These are phyloP conservation scores for Halocynthia aurantium DNA, from an alignment of 23 tunicate species.

Conservation along the genomic window DNA sequence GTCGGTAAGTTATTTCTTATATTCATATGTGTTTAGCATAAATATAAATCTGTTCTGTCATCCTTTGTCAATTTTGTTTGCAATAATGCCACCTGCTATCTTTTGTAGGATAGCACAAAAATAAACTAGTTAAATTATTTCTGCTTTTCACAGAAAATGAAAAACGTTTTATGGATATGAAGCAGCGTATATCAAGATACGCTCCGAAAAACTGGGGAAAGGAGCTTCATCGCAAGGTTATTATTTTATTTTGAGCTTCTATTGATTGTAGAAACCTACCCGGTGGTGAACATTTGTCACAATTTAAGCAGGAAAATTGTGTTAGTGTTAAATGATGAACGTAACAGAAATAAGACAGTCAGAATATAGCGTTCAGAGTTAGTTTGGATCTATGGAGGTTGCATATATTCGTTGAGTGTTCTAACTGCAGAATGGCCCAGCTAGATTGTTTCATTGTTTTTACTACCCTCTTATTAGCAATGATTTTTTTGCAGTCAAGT, in stretches of 20 bases:
- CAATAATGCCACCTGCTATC: no score
- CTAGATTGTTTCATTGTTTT: neutral
- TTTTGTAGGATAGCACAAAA: neutral
- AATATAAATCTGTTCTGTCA: no score
- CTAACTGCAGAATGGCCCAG: neutral
- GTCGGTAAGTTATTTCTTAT: slow-evolving; percentile 39
- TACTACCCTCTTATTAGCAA: neutral
- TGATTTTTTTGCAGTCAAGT: slow-evolving; percentile 57
- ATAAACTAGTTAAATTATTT: neutral
- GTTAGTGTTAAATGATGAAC: no score
- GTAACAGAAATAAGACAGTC: no score
- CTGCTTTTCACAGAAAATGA: slow-evolving; percentile 54
- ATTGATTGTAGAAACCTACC: no score
- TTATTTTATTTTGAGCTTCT: neutral
- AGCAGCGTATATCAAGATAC: slow-evolving; percentile 57
- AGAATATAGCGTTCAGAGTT: no score
- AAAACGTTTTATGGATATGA: slow-evolving; percentile 73
- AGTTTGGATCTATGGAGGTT: no score
- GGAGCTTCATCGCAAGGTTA: slow-evolving; percentile 62
- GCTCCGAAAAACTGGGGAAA: slow-evolving; percentile 96
- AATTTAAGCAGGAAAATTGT: no score
- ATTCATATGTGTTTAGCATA: no score
- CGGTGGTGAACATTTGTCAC: no score
- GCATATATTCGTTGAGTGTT: no score
- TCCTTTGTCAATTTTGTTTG: no score